These are phyloP conservation scores for Semotilus atromaculatus DNA, from an alignment of 2,797 vertebrate genomes.

Conservation along the genomic window DNA sequence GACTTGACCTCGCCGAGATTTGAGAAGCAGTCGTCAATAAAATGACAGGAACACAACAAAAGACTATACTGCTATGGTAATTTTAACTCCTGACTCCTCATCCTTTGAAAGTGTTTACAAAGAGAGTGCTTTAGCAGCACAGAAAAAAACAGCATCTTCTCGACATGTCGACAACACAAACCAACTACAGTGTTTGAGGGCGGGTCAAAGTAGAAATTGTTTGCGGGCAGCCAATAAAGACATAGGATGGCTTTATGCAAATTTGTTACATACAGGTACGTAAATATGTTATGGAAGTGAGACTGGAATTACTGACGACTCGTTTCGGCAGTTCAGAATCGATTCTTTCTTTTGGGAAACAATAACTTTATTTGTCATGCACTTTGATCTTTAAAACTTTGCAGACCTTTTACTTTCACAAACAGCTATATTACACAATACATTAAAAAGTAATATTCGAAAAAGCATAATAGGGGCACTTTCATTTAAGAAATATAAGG, in stretches of 20 bases:
- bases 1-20: neutral
- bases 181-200: neutral
- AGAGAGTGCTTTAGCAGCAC: neutral
- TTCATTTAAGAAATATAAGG: neutral
- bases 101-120: neutral
- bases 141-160: neutral
- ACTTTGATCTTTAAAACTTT: neutral
- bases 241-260: neutral
- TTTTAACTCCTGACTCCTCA: neutral
- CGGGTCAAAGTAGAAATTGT: neutral
- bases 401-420: neutral
- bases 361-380: neutral
- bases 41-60: neutral
- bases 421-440: neutral
- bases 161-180: neutral
- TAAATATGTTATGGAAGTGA: constrained; percentile 3
- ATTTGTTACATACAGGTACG: neutral
- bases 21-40: neutral
- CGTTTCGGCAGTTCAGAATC: neutral
- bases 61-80: neutral
- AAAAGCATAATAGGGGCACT: neutral
- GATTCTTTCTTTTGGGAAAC: neutral
- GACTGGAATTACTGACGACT: neutral
- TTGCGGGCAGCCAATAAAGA: neutral
- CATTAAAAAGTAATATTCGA: neutral